Percentiles rank a stretch among this genome's conserved stretches.
Conservation (phyloP, 1,140 invertebrate genomes). For the Macrobrachium rosenbergii region DNA sequence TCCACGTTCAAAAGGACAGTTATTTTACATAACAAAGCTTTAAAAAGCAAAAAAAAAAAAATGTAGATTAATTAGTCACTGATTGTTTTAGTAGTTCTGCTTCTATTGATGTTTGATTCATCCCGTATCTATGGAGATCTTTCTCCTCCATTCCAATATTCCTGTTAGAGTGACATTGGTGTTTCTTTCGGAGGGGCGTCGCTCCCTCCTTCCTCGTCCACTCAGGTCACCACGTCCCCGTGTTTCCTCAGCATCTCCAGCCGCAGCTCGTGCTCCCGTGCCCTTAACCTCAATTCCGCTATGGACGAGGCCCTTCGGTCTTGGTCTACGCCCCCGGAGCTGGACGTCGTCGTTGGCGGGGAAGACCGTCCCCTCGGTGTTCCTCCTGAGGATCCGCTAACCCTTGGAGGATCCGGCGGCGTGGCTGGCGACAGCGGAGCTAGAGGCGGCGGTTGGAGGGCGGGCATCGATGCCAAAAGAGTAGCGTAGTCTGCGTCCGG, state of each 20-base stretch:
- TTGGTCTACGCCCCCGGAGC: slow-evolving; percentile 50
- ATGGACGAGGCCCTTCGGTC: slow-evolving; percentile 65
- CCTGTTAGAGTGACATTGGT: too few species aligned
- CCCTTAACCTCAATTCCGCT: slow-evolving; percentile 81
- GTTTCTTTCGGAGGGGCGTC: background rate
- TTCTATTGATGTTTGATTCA: too few species aligned
- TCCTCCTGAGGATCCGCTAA: background rate
- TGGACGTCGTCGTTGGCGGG: slow-evolving; percentile 25
- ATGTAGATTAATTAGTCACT: too few species aligned
- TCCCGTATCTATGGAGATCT: too few species aligned
- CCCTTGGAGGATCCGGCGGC: slow-evolving; percentile 8
- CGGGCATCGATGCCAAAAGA: slow-evolving; percentile 42
- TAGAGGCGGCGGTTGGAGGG: slow-evolving; percentile 40
- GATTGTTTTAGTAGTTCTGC: too few species aligned
- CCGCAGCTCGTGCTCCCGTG: slow-evolving; percentile 90
- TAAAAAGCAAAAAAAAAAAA: too few species aligned
- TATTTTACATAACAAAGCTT: too few species aligned
- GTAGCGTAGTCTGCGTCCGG: slow-evolving; percentile 52
- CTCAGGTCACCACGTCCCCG: slow-evolving; percentile 73
- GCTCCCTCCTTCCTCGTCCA: too few species aligned
- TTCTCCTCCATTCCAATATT: too few species aligned
- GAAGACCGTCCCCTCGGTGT: slow-evolving; percentile 8
- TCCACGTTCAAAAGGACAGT: too few species aligned
- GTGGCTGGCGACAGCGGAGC: slow-evolving; percentile 37
- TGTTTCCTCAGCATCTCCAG: slow-evolving; percentile 86